Evolutionary conservation across 2,888 invertebrate genomes (phyloP), one percentile per base, ranked within the genome.

Genomic region (Agonopterix heracliana): DNA sequence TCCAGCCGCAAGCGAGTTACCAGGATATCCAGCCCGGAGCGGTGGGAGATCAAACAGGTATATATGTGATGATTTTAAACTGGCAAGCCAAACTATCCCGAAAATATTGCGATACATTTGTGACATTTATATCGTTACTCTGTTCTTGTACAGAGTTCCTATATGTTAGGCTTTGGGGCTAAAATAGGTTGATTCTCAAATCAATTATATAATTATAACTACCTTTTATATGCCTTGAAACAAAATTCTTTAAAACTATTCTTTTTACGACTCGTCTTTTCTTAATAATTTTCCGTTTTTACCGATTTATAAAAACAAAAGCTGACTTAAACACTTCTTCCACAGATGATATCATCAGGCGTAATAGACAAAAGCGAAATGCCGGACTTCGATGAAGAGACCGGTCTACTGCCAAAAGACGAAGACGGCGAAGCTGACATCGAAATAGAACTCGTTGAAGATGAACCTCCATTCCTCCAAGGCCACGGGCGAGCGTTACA

Each of bases 361-460:
- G 96, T 96, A 40, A 93, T 98, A 52, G 96, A 97, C 72, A 94
- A 96, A 68, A 96, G 96, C 60, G 98, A 99, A 74, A 78, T 98
- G 54, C 99, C 99, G 0, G 98, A 99, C 74, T 99, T 98, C 76
- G 99, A 99, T 74, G 98, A 97, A 52, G 99, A 99, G 74, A 96
- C 96, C 9, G 99, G 98, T 3, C 81, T 97, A 8, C 75, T 98
- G 45, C 97, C 97, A 0, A 96, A 97, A 74, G 95, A 96, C 60
- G 96, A 96, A 64, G 96, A 96, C 51, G 96, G 96, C 14, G 99
- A 99, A 74, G 99, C 99, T 49, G 99, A 99, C 74, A 99, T 99
- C 55, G 99, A 99, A 88, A 98, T 99, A 58, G 99, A 99, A 81
- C 89, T 99, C 51, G 98, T 98, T 0, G 99, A 99, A 81, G 99